phyloP scores from a whole-genome alignment of 2,888 invertebrate genomes.

The Agrilus mali region DNA sequence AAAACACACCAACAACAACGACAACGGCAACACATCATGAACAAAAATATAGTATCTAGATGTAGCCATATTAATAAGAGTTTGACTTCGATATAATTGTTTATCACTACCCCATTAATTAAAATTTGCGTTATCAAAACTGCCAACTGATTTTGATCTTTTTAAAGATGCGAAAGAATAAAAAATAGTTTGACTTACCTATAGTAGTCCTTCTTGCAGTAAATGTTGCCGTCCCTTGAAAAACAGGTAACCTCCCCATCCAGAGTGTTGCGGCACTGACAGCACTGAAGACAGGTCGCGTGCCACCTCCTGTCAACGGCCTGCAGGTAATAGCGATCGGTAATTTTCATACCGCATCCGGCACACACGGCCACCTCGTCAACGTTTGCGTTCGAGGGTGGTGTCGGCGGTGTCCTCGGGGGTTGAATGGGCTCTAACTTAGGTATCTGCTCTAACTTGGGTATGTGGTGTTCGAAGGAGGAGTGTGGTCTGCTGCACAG shows the following conservation, averaged over 20 bases:
- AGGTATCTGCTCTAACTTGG: conserved; percentile 41
- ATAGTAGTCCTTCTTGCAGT: conserved; percentile 94
- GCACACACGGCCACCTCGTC: conserved; percentile 57
- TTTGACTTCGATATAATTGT: too few species aligned
- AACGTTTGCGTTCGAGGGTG: conserved; percentile 29
- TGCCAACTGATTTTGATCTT: too few species aligned
- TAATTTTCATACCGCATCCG: conserved; percentile 77
- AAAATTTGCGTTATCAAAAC: too few species aligned
- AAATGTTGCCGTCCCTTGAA: conserved; percentile 83
- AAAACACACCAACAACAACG: too few species aligned
- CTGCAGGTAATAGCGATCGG: conserved; percentile 81
- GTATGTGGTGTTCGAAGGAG: conserved; percentile 39
- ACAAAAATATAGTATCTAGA: too few species aligned
- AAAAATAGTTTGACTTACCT: conserved; percentile 50
- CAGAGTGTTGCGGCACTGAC: conserved; percentile 77
- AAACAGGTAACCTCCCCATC: conserved; percentile 89
- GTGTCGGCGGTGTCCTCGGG: conserved; percentile 35
- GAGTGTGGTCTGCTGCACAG: conserved; percentile 23
- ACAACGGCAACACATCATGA: too few species aligned
- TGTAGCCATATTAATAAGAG: too few species aligned
- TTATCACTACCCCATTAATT: too few species aligned
- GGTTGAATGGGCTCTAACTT: conserved; percentile 43
- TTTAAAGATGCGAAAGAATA: too few species aligned
- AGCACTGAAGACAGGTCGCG: conserved; percentile 79
- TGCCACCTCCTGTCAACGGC: conserved; percentile 92